Evolutionary conservation across 2,888 invertebrate genomes (phyloP).

Genomic region (Lagria hirta): DNA sequence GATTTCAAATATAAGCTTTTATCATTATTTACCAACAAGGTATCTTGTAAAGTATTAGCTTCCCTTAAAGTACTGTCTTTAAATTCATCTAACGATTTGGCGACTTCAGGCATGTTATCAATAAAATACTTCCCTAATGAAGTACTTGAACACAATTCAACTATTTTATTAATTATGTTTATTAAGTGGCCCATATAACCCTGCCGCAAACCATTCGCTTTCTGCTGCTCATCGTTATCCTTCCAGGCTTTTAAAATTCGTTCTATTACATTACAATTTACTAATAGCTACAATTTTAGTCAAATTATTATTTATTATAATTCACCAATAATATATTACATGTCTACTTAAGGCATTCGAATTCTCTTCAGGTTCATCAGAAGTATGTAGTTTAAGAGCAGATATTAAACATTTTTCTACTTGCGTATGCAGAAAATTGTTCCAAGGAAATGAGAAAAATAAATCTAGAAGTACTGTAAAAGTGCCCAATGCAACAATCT

Average conservation of each 20-base stretch:
- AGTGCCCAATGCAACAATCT: conserved; percentile 60
- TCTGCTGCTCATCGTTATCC: conserved; percentile 76
- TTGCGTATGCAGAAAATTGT: conserved; percentile 94
- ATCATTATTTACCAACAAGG: conserved; percentile 45
- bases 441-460: conserved; percentile 88
- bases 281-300: conserved; percentile 53
- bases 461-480: conserved; percentile 74
- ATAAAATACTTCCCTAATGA: conserved; percentile 60
- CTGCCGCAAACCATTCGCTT: conserved; percentile 60
- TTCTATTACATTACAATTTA: conserved; percentile 76
- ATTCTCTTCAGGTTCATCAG: conserved; percentile 49
- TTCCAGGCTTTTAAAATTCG: conserved; percentile 81
- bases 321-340: conserved; percentile 48
- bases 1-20: not conserved
- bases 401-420: conserved; percentile 76
- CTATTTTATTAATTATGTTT: conserved; percentile 62
- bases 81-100: conserved; percentile 50
- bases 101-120: conserved; percentile 57
- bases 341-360: conserved; percentile 59
- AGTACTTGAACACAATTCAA: conserved; percentile 58
- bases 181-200: conserved; percentile 71
- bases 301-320: conserved; percentile 23
- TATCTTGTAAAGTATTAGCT: conserved; percentile 47
- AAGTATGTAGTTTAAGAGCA: conserved; percentile 59
- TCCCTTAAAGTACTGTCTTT: conserved; percentile 47